phyloP scores from a whole-genome alignment of 2,888 invertebrate species.

The Thelaira solivaga region DNA sequence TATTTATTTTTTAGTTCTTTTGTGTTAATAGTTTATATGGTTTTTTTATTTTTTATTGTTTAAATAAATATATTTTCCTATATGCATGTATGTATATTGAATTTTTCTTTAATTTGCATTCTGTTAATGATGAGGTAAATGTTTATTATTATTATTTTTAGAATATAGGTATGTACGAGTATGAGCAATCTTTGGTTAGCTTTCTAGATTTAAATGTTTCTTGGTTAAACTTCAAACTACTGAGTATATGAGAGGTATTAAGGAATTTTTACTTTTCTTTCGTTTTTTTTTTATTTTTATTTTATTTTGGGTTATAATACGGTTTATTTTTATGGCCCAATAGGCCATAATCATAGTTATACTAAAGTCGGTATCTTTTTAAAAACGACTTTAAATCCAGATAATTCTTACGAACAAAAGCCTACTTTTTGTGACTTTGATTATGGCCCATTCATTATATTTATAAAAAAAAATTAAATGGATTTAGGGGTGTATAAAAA shows the following conservation, averaged over 20 bases:
- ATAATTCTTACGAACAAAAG: no score
- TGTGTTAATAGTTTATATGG: no score
- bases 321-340: no score
- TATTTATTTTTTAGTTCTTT: not conserved
- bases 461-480: no score
- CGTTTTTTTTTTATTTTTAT: no score
- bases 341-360: no score
- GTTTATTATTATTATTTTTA: constrained; percentile 54
- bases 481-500: no score
- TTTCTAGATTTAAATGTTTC: constrained; percentile 24
- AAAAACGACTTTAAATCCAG: no score
- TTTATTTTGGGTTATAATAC: not conserved
- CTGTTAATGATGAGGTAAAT: constrained; percentile 60
- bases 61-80: constrained; percentile 26
- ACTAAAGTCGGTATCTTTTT: no score
- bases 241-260: constrained; percentile 58
- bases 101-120: constrained; percentile 26
- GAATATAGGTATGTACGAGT: no score
- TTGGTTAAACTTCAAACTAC: constrained; percentile 53
- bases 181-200: constrained; percentile 56
- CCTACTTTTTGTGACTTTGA: no score
- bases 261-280: constrained; percentile 16
- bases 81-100: constrained; percentile 37
- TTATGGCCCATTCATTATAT: no score
- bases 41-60: constrained; percentile 9